Evolutionary conservation across 2,113 vertebrate genomes (phyloP).

Genomic region (Sinocyclocheilus grahami): DNA sequence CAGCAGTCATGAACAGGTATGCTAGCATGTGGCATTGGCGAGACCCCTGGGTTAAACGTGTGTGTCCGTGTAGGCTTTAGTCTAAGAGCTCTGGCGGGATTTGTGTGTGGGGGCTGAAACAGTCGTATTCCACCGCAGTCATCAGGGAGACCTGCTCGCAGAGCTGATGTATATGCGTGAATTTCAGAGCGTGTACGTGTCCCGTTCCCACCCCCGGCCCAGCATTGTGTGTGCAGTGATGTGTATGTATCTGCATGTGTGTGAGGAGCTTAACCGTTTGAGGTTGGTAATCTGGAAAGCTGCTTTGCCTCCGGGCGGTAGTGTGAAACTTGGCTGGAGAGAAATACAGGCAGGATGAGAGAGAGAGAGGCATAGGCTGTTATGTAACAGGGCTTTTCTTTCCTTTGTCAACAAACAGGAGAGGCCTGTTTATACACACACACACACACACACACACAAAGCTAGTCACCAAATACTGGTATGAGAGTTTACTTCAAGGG

Average conservation of each 20-base stretch:
- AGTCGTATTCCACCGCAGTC: constrained; percentile 22
- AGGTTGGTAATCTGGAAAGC: constrained; percentile 77
- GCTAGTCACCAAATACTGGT: constrained; percentile 33
- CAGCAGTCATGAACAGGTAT: background rate
- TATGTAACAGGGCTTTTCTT: constrained; percentile 67
- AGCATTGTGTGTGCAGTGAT: background rate
- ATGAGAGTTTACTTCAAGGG: constrained; percentile 27
- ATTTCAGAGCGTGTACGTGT: constrained; percentile 23
- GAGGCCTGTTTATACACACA: constrained; percentile 44
- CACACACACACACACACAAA: constrained; percentile 27
- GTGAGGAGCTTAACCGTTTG: constrained; percentile 64
- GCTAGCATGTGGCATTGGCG: constrained; percentile 21
- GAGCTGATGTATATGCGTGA: constrained; percentile 32
- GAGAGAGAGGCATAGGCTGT: constrained; percentile 55
- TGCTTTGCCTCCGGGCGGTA: constrained; percentile 71
- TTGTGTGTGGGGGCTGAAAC: constrained; percentile 36
- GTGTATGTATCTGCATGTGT: constrained; percentile 59
- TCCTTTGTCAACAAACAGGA: constrained; percentile 58
- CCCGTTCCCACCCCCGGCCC: constrained; percentile 1
- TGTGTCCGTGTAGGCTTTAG: constrained; percentile 8
- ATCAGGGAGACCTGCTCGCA: constrained; percentile 9
- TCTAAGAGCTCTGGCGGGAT: constrained; percentile 17
- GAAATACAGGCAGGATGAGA: constrained; percentile 30
- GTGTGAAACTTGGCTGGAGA: constrained; percentile 71
- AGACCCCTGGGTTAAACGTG: constrained; percentile 16